Conservation (phyloP, 2,888 invertebrate genomes). For the Invenusta paracnida region DNA sequence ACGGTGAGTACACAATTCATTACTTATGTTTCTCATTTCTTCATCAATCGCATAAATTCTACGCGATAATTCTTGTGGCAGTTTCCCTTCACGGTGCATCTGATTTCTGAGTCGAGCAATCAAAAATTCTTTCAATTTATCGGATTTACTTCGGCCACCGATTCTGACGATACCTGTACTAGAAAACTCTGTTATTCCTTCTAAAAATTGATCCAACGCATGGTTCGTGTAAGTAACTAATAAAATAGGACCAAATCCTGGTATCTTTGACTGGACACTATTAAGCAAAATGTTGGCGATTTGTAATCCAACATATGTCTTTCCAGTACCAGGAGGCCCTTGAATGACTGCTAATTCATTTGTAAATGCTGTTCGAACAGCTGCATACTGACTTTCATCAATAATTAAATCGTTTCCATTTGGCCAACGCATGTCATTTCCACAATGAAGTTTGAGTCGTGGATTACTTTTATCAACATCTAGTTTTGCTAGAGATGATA, state of each 20-base stretch:
- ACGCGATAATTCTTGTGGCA: neutral
- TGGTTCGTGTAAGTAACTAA: conserved; percentile 60
- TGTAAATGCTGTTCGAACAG: neutral
- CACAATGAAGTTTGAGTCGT: neutral
- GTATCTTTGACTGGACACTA: neutral
- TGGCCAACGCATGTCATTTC: neutral
- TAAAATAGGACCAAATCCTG: conserved; percentile 51
- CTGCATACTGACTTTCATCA: neutral
- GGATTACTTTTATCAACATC: neutral
- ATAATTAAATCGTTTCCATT: neutral
- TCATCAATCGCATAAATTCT: neutral
- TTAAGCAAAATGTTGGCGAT: neutral
- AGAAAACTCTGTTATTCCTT: conserved; percentile 52
- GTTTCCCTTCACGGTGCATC: neutral
- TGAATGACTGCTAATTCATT: conserved; percentile 9
- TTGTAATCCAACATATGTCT: neutral
- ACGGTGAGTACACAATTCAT: neutral
- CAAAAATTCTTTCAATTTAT: conserved; percentile 49
- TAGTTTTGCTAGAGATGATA: neutral
- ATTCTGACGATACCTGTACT: conserved; percentile 65
- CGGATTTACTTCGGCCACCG: conserved; percentile 69
- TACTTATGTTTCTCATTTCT: neutral
- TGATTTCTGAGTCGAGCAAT: conserved; percentile 51
- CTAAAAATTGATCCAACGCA: conserved; percentile 59
- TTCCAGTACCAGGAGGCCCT: conserved; percentile 29